Conservation (phyloP, 92 coral and sea anemone species). For the Palythoa grandis region DNA sequence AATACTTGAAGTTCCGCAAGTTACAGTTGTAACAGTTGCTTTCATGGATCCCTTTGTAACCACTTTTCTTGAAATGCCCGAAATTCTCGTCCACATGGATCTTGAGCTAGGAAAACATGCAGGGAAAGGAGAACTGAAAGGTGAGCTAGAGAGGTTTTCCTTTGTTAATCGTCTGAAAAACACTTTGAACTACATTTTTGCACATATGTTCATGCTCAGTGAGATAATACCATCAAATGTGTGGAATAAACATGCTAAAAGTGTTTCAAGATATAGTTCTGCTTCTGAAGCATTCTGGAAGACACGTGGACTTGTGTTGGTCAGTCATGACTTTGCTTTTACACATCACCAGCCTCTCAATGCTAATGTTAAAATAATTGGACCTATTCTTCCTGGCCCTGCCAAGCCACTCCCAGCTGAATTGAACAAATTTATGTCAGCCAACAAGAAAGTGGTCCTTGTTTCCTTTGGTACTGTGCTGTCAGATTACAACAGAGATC, state of each 20-base stretch:
- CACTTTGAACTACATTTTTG: not conserved
- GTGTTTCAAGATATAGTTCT: constrained; percentile 23
- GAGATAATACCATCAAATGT: constrained; percentile 5
- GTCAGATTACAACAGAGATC: constrained; percentile 30
- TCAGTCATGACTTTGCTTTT: constrained; percentile 50
- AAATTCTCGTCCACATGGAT: constrained; percentile 26
- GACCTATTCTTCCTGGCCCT: constrained; percentile 50
- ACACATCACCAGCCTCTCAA: constrained; percentile 44
- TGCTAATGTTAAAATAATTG: constrained; percentile 50
- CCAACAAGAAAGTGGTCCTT: constrained; percentile 31
- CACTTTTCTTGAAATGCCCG: constrained; percentile 11
- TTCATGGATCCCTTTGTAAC: constrained; percentile 13
- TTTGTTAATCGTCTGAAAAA: constrained; percentile 49
- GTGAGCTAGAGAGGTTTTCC: constrained; percentile 10
- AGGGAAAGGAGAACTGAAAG: not conserved
- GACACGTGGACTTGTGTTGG: constrained; percentile 29
- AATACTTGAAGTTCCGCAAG: constrained; percentile 42
- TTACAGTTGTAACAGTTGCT: constrained; percentile 32
- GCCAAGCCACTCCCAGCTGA: constrained; percentile 41
- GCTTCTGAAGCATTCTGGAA: constrained; percentile 53
- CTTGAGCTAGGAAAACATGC: constrained; percentile 2
- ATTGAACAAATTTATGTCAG: constrained; percentile 40
- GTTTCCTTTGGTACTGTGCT: constrained; percentile 55
- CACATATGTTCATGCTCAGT: not conserved
- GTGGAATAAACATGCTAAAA: constrained; percentile 52